Conservation (phyloP, 2,797 vertebrate genomes). For the Pantherophis vulpinus region DNA sequence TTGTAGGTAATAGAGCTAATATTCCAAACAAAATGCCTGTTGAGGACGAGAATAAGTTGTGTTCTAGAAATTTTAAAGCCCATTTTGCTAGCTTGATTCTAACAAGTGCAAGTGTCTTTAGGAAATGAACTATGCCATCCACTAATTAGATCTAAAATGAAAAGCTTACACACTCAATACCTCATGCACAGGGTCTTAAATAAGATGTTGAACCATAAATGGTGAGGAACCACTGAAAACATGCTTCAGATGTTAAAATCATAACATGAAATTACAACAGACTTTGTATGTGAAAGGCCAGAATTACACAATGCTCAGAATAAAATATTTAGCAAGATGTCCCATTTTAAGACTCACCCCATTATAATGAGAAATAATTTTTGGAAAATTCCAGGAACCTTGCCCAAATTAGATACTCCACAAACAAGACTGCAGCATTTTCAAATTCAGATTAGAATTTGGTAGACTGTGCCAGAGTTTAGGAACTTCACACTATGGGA, state of each 20-base stretch:
- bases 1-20: neutral
- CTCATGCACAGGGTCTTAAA: neutral
- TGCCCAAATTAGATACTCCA: neutral
- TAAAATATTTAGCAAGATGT: neutral
- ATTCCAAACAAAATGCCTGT: constrained; percentile 19
- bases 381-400: neutral
- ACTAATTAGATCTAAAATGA: neutral
- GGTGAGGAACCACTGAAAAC: neutral
- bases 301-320: neutral
- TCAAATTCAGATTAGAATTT: neutral
- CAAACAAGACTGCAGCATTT: neutral
- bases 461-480: neutral
- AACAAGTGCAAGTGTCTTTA: neutral
- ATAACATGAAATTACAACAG: too few relatives aligned
- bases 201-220: neutral
- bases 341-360: neutral
- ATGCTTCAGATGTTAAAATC: neutral
- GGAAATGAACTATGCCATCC: neutral
- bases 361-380: neutral
- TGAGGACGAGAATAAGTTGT: neutral
- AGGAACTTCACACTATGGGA: neutral
- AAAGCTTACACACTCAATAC: neutral
- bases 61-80: constrained; percentile 21
- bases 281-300: neutral
- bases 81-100: constrained; percentile 11